Percentiles rank a stretch among this genome's conserved stretches.
These are phyloP conservation scores for Zele albiditarsus DNA, from an alignment of 2,888 invertebrate genomes.

Conservation along the genomic window DNA sequence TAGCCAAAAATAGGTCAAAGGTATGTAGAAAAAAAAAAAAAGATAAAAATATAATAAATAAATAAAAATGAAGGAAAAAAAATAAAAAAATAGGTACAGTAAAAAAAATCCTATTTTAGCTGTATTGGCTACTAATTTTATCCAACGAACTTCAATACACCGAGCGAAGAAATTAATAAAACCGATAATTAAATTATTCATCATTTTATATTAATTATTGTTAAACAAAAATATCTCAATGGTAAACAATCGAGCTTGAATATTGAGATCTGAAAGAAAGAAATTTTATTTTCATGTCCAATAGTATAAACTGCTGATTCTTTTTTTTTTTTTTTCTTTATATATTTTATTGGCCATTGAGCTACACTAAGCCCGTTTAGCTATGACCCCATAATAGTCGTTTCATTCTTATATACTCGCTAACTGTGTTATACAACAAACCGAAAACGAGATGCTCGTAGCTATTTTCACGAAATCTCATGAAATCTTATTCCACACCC, in stretches of 20 bases:
- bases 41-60: too few relatives aligned
- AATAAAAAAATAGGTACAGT: too few relatives aligned
- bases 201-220: too few relatives aligned
- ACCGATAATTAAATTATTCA: neutral
- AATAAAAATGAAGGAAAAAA: too few relatives aligned
- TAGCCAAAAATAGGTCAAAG: too few relatives aligned
- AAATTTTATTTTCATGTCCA: neutral
- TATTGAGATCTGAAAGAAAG: too few relatives aligned
- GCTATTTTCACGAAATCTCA: neutral
- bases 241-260: too few relatives aligned
- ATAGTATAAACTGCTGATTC: conserved; percentile 4
- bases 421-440: conserved; percentile 1
- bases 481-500: neutral
- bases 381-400: neutral
- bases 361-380: neutral
- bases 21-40: too few relatives aligned
- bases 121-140: too few relatives aligned
- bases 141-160: too few relatives aligned
- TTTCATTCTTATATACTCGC: neutral
- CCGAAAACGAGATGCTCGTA: neutral
- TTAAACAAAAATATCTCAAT: too few relatives aligned
- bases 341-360: conserved; percentile 5
- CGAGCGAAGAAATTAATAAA: neutral
- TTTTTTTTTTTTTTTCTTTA: neutral
- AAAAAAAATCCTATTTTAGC: too few relatives aligned